Evolutionary conservation across 92 coral and sea anemone genomes (phyloP).

Genomic region (Epizoanthus ramosus): DNA sequence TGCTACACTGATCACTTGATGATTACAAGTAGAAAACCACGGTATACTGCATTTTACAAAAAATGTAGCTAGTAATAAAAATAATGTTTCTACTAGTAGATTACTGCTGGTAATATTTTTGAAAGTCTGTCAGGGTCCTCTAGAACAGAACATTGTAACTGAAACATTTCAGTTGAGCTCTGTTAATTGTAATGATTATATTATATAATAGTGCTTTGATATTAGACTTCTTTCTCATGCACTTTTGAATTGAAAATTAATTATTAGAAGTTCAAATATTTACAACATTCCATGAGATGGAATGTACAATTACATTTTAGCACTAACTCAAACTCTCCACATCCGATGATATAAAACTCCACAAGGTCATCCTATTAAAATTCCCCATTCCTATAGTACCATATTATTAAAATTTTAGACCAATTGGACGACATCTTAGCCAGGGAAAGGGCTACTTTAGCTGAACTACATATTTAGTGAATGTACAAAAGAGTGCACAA

Average conservation of each 20-base stretch:
- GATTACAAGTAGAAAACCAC: not conserved
- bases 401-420: constrained; percentile 2
- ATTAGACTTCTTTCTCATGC: not conserved
- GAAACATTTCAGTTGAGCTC: not conserved
- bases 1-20: too few species aligned
- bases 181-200: not conserved
- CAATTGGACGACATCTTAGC: not conserved
- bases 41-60: not conserved
- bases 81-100: not conserved
- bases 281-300: constrained; percentile 20
- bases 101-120: not conserved
- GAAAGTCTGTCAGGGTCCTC: not conserved
- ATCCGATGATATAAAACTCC: constrained; percentile 22
- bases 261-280: constrained; percentile 6
- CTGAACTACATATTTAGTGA: not conserved
- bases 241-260: not conserved
- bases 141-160: not conserved
- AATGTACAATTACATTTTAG: constrained; percentile 7
- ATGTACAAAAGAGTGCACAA: too few species aligned
- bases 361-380: constrained; percentile 18
- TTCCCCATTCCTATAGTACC: constrained; percentile 5
- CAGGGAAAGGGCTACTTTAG: constrained; percentile 3
- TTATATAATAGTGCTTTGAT: not conserved
- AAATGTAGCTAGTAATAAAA: not conserved
- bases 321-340: not conserved